Base-by-base conservation (phyloP, 2,888 invertebrate species). In the Cryptocheilus praepositus region DNA sequence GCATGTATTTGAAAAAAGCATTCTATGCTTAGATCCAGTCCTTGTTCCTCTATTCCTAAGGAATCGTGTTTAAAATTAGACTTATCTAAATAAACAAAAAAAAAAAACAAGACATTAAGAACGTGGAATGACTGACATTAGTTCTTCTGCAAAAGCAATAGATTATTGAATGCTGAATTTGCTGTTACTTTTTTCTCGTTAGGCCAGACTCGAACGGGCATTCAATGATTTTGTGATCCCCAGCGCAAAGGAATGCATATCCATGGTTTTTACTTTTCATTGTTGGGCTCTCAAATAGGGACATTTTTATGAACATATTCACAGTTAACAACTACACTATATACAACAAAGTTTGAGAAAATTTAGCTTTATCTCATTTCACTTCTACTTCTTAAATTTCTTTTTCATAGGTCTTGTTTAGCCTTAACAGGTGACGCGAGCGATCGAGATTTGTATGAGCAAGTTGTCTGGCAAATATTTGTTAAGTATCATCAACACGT, bases 271-370 rank as follows among this genome's bases (percentile, higher is more conserved):
- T n/a, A n/a, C 64, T 64, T 46, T 74, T 73, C 68, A 69, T 64
- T 67, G 73, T 65, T 66, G 13, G 72, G 73, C 70, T 67, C 63
- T 64, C 46, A 77, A 77, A 80, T 49, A 49, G 49, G 49, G 18
- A 11, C 3, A 36, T 36, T 49, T 74, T 79, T 80, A 82, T 83
- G 76, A 73, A 84, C 81, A 83, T 83, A 81, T 80, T 81, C 78
- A 83, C 79, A 81, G 74, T 81, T 77, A 81, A 84, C 79, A 80
- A 74, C 79, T 81, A 83, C 76, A 63, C 74, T 85, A 85, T 82
- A 66, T 83, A 82, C 81, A 83, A 74, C 71, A 74, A 22, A 18
- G 36, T 15, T 52, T 22, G 52, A 19, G 22, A 52, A 52, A 18
- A 21, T 57, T 57, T 19, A 8, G 28, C 63, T 61, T 64, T 69